Base-by-base conservation (phyloP, 2,888 invertebrate genomes). In the Apodemia zela region DNA sequence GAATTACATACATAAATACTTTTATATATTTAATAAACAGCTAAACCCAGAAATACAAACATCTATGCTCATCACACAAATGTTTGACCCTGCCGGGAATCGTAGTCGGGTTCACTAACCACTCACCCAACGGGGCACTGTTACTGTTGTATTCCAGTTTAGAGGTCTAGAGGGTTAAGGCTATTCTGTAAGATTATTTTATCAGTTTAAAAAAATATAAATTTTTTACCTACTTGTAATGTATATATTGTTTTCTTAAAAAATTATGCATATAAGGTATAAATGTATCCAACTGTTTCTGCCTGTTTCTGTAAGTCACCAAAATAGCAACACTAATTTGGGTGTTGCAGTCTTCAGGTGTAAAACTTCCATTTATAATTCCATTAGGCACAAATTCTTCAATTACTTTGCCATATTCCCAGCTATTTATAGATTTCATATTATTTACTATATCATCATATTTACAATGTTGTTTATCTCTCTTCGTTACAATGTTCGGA, bases 241-340 rank as follows among this genome's bases (percentile, higher is more conserved):
- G 95, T 45, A 98, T 93, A 71, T 95, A 93, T 80, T 98, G 98
- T 65, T 93, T 92, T 71, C 96, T 95, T 66, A 98, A 88, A 82
- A 96, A 97, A 60, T 95, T 94, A 82, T 98, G 98, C 87, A 98
- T 97, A 74, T 97, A 97, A 63, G 95, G 95, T 66, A 98, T 87
- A 79, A 98, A 97, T 66, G 94, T 88, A 60, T 94, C 92, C 17
- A 98, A 84, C 74, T 98, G 98, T 4, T 93, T 85, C 70, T 94
- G 93, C 58, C 98, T 92, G 73, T 97, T 95, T 62, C 98, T 93
- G 67, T 94, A 94, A 0, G 98, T 97, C 62, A 98, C 93, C 70
- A 98, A 93, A 49, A 98, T 92, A 33, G 97, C 97, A 25, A 96
- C 95, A 76, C 95, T 95, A 76, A 93, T 93, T 25, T 79, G 66